Evolutionary conservation across 2,797 vertebrate species (phyloP).

Genomic region (Alcedo atthis): DNA sequence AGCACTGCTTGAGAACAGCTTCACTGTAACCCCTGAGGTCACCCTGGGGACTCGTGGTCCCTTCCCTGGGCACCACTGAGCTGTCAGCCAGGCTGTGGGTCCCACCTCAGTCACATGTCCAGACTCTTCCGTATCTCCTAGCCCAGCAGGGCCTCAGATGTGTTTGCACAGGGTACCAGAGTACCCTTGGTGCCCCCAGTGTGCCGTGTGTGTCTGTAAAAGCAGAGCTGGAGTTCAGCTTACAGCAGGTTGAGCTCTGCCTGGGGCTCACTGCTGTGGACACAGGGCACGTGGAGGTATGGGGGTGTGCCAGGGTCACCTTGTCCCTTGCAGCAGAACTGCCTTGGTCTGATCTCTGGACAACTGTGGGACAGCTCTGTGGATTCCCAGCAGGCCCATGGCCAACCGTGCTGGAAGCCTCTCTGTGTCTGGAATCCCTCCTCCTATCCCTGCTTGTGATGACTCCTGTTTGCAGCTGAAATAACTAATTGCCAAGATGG

Average conservation of each 20-base stretch:
- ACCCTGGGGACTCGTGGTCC: background rate
- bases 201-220: background rate
- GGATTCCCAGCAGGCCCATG: background rate
- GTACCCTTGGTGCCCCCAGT: background rate
- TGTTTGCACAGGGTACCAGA: background rate
- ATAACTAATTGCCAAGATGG: slow-evolving; percentile 4
- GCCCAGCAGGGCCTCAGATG: fast-evolving
- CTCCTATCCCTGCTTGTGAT: background rate
- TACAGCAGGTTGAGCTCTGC: background rate
- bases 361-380: background rate
- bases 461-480: slow-evolving; percentile 21
- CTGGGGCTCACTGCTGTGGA: background rate
- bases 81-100: background rate
- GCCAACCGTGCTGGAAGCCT: background rate
- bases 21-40: background rate
- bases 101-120: background rate
- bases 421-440: background rate
- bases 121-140: background rate
- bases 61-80: background rate
- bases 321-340: background rate
- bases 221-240: background rate
- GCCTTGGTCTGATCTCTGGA: background rate
- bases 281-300: background rate
- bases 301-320: background rate
- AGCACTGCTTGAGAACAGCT: slow-evolving; percentile 8